Conservation (phyloP, 2,113 vertebrate genomes). For the Saguinus midas region DNA sequence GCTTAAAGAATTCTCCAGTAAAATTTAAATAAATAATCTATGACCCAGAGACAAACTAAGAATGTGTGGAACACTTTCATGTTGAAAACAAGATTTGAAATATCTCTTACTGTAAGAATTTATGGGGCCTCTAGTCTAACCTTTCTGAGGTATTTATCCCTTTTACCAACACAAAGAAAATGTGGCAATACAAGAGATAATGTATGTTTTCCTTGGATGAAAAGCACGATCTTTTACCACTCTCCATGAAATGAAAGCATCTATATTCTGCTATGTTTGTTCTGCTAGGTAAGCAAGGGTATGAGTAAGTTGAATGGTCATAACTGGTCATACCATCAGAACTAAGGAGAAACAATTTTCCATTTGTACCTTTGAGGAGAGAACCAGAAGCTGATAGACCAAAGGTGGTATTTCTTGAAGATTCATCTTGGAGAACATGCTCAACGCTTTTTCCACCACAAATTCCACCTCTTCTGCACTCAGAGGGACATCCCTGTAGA, state of each 20-base stretch:
- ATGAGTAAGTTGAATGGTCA: neutral
- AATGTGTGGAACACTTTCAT: neutral
- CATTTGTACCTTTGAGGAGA: slow-evolving; percentile 92
- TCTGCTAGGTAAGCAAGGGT: neutral
- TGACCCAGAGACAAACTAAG: neutral
- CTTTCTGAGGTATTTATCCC: neutral
- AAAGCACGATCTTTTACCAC: neutral
- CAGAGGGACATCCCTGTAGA: slow-evolving; percentile 91
- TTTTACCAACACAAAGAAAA: neutral
- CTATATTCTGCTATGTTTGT: no score
- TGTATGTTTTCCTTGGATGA: neutral
- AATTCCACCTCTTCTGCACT: slow-evolving; percentile 92
- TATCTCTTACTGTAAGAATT: neutral
- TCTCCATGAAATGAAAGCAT: neutral
- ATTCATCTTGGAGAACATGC: slow-evolving; percentile 91
- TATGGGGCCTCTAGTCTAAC: neutral
- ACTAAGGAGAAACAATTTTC: neutral
- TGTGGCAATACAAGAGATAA: neutral
- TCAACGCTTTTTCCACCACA: slow-evolving; percentile 92
- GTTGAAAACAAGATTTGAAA: neutral
- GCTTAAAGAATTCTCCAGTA: neutral
- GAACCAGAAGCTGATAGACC: slow-evolving; percentile 95
- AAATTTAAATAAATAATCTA: neutral
- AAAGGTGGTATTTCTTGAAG: slow-evolving; percentile 96
- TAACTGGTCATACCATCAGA: neutral